These are phyloP conservation scores for Cyclina sinensis DNA, from an alignment of 1,140 invertebrate genomes.

Conservation along the genomic window DNA sequence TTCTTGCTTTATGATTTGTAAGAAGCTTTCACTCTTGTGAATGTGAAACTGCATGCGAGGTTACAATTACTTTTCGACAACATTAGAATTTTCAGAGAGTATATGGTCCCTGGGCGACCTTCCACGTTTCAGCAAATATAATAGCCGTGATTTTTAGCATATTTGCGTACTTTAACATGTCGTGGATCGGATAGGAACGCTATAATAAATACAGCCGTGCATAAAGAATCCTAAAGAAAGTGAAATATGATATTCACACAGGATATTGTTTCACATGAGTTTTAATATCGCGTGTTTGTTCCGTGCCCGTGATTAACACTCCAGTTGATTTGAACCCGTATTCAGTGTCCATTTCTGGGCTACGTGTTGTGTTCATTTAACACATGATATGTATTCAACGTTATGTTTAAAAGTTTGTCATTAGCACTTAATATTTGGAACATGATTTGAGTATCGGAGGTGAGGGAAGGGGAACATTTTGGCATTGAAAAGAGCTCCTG, in stretches of 20 bases:
- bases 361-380: conserved; percentile 50
- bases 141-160: conserved; percentile 66
- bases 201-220: not conserved
- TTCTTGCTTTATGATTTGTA: conserved; percentile 64
- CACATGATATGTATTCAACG: conserved; percentile 19
- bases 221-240: conserved; percentile 45
- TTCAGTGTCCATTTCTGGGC: conserved; percentile 11
- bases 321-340: conserved; percentile 13
- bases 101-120: conserved; percentile 17
- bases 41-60: conserved; percentile 66
- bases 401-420: conserved; percentile 40
- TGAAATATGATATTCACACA: conserved; percentile 49
- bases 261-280: conserved; percentile 6
- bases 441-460: too few species aligned
- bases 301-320: conserved; percentile 20
- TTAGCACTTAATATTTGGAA: conserved; percentile 36
- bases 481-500: too few species aligned
- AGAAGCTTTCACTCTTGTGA: conserved; percentile 53
- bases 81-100: conserved; percentile 62
- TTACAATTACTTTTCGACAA: conserved; percentile 63
- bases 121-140: conserved; percentile 47
- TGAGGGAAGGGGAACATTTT: too few species aligned
- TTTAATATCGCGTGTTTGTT: conserved; percentile 38
- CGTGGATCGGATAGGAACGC: not conserved
- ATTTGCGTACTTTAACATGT: conserved; percentile 62